phyloP scores from a whole-genome alignment of 2,888 invertebrate genomes.

The Callinectes sapidus region DNA sequence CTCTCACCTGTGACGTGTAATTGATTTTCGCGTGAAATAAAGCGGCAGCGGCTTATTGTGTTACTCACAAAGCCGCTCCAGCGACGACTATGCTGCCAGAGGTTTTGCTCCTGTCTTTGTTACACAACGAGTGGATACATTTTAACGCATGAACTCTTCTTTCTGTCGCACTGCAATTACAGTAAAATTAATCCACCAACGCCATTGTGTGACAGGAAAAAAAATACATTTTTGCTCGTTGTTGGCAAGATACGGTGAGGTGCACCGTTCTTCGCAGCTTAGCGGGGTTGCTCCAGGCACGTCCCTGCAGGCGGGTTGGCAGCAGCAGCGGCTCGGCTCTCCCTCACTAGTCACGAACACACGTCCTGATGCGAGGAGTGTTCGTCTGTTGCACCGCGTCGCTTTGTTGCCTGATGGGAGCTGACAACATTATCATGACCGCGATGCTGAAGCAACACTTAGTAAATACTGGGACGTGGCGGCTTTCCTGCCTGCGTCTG shows the following conservation, averaged over 20 bases:
- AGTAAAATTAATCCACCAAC: slow-evolving; percentile 28
- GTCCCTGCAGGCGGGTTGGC: not conserved
- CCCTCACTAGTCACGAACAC: slow-evolving; percentile 1
- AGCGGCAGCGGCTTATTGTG: slow-evolving; percentile 37
- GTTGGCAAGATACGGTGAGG: slow-evolving; percentile 8
- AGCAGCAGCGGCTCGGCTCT: not conserved
- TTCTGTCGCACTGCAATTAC: slow-evolving; percentile 26
- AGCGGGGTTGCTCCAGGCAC: not conserved
- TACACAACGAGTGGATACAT: slow-evolving; percentile 21
- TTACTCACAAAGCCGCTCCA: not conserved
- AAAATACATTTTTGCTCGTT: slow-evolving; percentile 4
- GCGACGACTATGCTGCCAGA: slow-evolving; percentile 15
- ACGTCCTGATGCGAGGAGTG: not conserved
- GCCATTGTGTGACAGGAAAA: slow-evolving; percentile 31
- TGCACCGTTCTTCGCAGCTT: not conserved
- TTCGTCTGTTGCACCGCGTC: slow-evolving; percentile 17
- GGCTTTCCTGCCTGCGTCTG: not conserved
- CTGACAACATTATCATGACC: slow-evolving; percentile 31
- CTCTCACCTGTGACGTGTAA: slow-evolving; percentile 24
- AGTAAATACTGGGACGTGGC: not conserved
- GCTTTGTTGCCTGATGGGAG: slow-evolving; percentile 24
- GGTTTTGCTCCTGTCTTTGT: slow-evolving; percentile 26
- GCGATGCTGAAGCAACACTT: slow-evolving; percentile 17
- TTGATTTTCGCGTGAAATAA: slow-evolving; percentile 37
- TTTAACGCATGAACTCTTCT: slow-evolving; percentile 28